Percentiles rank a stretch among this genome's conserved stretches.
Conservation (phyloP, 2,113 vertebrate genomes). For the Micromys minutus region DNA sequence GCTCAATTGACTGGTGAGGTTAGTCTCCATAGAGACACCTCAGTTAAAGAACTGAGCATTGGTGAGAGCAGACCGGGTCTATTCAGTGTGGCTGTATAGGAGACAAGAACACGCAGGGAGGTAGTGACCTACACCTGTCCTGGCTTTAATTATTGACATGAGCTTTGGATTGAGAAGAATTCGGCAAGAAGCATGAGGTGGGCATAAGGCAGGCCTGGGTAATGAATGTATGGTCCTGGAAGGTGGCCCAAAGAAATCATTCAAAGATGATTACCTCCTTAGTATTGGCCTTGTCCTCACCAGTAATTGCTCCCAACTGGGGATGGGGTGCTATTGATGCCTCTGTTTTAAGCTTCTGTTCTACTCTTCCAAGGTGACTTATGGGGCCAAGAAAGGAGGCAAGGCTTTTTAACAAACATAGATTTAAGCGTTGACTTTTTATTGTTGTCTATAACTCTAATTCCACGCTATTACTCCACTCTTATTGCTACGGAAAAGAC, state of each 20-base stretch:
- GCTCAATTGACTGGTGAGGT: not conserved
- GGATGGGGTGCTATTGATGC: too few species aligned
- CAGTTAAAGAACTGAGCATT: not conserved
- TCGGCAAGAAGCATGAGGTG: not conserved
- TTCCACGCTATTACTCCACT: not conserved
- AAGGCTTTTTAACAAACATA: not conserved
- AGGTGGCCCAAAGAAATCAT: too few species aligned
- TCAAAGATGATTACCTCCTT: too few species aligned
- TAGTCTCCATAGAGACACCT: not conserved
- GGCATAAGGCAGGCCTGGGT: not conserved
- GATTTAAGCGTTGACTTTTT: not conserved
- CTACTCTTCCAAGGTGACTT: not conserved
- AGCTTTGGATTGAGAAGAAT: not conserved
- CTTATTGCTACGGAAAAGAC: not conserved
- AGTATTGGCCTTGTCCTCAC: not conserved
- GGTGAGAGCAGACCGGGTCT: not conserved
- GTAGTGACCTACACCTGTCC: too few species aligned
- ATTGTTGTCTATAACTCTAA: too few species aligned
- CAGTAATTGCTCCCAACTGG: not conserved
- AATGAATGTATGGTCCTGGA: not conserved
- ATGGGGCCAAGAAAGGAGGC: not conserved
- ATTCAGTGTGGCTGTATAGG: not conserved
- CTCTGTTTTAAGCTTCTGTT: not conserved
- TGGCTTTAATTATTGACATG: not conserved
- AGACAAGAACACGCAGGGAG: not conserved